These are phyloP conservation scores for Torymus auratus DNA, from an alignment of 2,888 invertebrate species.

Conservation along the genomic window DNA sequence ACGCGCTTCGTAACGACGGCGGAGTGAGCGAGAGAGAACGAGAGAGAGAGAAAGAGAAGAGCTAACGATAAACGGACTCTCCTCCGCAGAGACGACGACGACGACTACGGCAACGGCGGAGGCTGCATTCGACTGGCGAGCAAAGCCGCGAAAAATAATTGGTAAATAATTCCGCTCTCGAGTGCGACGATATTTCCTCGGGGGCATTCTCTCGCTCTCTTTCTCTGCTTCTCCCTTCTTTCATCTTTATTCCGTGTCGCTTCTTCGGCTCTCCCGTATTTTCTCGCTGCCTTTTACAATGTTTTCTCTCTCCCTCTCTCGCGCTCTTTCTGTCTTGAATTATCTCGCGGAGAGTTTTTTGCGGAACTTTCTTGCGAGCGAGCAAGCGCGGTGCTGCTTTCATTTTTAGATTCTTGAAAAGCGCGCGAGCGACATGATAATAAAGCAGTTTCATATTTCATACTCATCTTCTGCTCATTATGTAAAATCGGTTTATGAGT, in stretches of 20 bases:
- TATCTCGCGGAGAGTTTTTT: neutral
- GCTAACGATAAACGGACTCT: constrained; percentile 22
- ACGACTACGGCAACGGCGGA: neutral
- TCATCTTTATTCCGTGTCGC: neutral
- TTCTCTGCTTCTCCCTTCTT: constrained; percentile 39
- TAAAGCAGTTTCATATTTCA: constrained; percentile 17
- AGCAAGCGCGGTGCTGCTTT: neutral
- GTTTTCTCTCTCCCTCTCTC: constrained; percentile 7
- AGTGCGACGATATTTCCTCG: constrained; percentile 46
- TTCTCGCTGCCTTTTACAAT: neutral
- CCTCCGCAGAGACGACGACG: constrained; percentile 14
- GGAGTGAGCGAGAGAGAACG: neutral
- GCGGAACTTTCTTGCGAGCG: neutral
- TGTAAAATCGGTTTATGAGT: constrained; percentile 15
- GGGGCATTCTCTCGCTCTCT: constrained; percentile 29
- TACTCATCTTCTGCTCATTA: constrained; percentile 19
- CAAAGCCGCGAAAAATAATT: constrained; percentile 53
- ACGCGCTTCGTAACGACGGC: neutral
- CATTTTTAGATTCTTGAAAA: neutral
- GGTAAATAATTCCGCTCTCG: constrained; percentile 54
- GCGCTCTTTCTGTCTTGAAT: neutral
- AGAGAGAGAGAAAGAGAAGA: constrained; percentile 54
- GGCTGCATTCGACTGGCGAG: constrained; percentile 51
- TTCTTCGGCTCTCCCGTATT: neutral
- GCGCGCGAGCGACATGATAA: constrained; percentile 4